Base-by-base conservation (phyloP, 35 echinoderm and acorn worm species). In the Lytechinus variegatus region DNA sequence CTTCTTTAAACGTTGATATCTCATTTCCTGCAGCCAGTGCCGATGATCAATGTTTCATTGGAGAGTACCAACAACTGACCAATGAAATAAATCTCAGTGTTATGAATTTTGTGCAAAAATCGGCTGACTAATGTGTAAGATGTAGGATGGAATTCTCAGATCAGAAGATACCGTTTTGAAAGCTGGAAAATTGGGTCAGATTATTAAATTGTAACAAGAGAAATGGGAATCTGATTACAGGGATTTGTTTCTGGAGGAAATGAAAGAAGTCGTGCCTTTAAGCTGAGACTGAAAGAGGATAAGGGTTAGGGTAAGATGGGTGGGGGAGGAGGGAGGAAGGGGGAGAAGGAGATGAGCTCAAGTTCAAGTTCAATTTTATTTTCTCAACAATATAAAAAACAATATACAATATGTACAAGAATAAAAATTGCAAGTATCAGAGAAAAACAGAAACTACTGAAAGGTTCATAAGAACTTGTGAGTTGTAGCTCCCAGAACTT, bases 141-240 rank as follows among this genome's bases (percentile, higher is more conserved):
- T 13, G 24, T 71, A 21, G 24, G 61, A 71, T 71, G 16, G 3
- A 71, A 71, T 21, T 71, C 61, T 6, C 6, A 71, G 61, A 71
- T 21, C 13, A 19, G 55, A 1, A 0, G 55, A 56, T 56, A 56
- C 14, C 61, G 28, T 89, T 89, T 27, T 12, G 13, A 89, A 89
- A 89, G 8, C 87, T 89, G 87, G 87, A 89, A 89, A 89, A 89
- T 19, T 89, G 87, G 87, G 87, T 89, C 87, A 89, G 28, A 89
- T 89, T 89, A 89, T 89, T 89, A 89, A 89, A 89, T 52, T 89
- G 87, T 44, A 89, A 89, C 52, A 11, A 44, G 87, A 89, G 61
- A 89, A 27, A 33, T 89, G 51, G 87, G 14, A 89, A 9, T 24
- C 11, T 11, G 28, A 89, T 89, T 29, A 89, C 87, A 53, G 87